These are phyloP conservation scores for Pristionchus exspectatus DNA, from an alignment of 2,888 invertebrate species.

Conservation along the genomic window DNA sequence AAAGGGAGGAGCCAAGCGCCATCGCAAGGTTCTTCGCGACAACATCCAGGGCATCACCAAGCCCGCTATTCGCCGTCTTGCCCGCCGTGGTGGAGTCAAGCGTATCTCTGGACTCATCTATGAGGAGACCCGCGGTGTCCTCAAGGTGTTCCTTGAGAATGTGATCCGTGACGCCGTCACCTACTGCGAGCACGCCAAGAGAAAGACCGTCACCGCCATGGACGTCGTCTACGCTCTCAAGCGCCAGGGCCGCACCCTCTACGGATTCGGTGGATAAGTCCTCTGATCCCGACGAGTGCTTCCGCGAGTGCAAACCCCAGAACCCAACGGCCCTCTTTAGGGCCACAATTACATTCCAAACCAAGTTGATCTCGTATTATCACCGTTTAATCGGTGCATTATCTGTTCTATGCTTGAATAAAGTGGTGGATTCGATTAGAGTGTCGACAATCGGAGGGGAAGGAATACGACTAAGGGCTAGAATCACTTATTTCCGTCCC, in stretches of 20 bases:
- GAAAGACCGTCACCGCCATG: conserved; percentile 91
- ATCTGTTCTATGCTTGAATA: too few species aligned
- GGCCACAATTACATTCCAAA: conserved; percentile 63
- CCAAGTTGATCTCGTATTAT: conserved; percentile 1
- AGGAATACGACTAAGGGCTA: too few species aligned
- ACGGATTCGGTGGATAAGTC: conserved; percentile 82
- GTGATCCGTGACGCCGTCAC: conserved; percentile 87
- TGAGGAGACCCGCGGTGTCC: conserved; percentile 72
- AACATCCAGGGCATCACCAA: conserved; percentile 72
- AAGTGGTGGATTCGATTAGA: too few species aligned
- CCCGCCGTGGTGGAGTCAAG: conserved; percentile 80
- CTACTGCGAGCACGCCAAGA: conserved; percentile 90
- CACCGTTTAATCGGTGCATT: too few species aligned
- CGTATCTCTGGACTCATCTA: conserved; percentile 76
- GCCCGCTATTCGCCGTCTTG: conserved; percentile 81
- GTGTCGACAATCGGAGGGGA: too few species aligned
- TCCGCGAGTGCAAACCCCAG: neutral
- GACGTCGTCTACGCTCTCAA: conserved; percentile 91
- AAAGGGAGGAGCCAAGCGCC: conserved; percentile 88
- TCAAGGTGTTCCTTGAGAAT: conserved; percentile 62
- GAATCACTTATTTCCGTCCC: too few species aligned
- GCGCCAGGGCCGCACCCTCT: conserved; percentile 88
- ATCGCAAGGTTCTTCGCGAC: conserved; percentile 81
- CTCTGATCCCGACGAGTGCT: too few species aligned
- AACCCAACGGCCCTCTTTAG: conserved; percentile 74